Conservation (phyloP, 2,113 vertebrate genomes). For the Phaethornis superciliosus region DNA sequence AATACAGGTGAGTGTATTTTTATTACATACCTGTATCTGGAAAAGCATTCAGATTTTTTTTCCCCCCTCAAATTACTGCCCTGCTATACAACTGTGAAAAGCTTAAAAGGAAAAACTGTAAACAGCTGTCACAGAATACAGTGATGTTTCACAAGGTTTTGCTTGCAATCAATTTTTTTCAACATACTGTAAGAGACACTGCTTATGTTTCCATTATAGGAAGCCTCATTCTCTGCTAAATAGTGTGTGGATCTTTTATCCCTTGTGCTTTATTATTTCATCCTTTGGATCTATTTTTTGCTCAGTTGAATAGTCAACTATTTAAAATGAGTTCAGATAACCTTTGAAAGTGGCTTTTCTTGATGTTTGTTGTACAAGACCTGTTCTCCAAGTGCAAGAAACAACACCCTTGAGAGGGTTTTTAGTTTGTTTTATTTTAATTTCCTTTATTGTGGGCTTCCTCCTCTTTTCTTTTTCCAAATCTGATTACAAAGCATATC, state of each 20-base stretch:
- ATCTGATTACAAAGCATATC: not conserved
- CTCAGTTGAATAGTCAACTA: slow-evolving; percentile 56
- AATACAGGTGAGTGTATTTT: slow-evolving; percentile 17
- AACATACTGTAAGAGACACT: slow-evolving; percentile 1
- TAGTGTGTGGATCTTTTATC: slow-evolving; percentile 39
- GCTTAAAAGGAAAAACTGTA: slow-evolving; percentile 45
- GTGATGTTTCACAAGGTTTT: slow-evolving; percentile 32
- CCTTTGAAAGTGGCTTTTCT: slow-evolving; percentile 44
- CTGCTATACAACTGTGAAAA: slow-evolving; percentile 2
- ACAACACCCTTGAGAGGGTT: not conserved
- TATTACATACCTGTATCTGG: not conserved
- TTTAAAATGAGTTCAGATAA: slow-evolving; percentile 58
- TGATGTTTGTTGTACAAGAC: slow-evolving; percentile 38
- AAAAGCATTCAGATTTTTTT: slow-evolving; percentile 4
- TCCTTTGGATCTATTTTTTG: slow-evolving; percentile 54
- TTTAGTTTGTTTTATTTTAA: not conserved
- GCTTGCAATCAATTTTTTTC: slow-evolving; percentile 42
- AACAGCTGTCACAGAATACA: slow-evolving; percentile 45
- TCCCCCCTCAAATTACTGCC: not conserved
- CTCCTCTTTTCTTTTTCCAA: not conserved
- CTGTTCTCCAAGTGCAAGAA: slow-evolving; percentile 19
- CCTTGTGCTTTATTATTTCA: slow-evolving; percentile 59
- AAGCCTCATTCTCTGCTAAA: slow-evolving; percentile 60
- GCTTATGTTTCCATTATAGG: slow-evolving; percentile 52
- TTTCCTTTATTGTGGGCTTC: not conserved